These are phyloP conservation scores for Temnothorax nylanderi DNA, from an alignment of 1,140 invertebrate genomes.

Conservation along the genomic window DNA sequence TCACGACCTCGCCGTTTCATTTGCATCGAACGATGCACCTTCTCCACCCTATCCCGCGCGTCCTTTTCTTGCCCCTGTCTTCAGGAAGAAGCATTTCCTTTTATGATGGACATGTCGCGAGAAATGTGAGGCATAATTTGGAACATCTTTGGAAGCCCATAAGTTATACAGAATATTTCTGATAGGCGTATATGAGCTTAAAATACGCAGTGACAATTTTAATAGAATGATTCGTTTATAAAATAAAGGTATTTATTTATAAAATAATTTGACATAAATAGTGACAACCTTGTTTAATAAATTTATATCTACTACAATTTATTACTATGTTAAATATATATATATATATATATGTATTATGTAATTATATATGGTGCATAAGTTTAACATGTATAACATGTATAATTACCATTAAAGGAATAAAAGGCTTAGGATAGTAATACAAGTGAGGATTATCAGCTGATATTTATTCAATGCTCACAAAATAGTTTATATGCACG, in stretches of 20 bases:
- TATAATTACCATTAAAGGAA: background rate
- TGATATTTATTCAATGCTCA: conserved; percentile 3
- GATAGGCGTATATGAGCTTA: background rate
- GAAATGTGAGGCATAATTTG: background rate
- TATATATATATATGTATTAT: too few species aligned
- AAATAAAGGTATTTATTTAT: background rate
- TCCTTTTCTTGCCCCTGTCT: background rate
- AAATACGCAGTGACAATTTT: background rate
- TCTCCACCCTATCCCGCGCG: background rate
- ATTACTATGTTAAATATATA: background rate
- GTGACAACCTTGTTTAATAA: background rate
- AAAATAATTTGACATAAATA: background rate
- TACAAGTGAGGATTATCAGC: background rate
- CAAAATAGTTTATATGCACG: background rate
- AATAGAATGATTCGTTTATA: background rate
- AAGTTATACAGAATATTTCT: background rate
- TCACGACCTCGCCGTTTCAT: conserved; percentile 47
- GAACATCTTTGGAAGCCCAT: background rate
- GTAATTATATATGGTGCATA: too few species aligned
- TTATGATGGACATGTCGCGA: background rate
- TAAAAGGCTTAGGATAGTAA: background rate
- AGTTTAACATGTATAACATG: too few species aligned
- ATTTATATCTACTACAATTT: background rate
- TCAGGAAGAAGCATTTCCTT: background rate
- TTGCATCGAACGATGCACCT: conserved; percentile 53